These are phyloP conservation scores for Eupithecia subumbrata DNA, from an alignment of 2,888 invertebrate genomes.

Conservation along the genomic window DNA sequence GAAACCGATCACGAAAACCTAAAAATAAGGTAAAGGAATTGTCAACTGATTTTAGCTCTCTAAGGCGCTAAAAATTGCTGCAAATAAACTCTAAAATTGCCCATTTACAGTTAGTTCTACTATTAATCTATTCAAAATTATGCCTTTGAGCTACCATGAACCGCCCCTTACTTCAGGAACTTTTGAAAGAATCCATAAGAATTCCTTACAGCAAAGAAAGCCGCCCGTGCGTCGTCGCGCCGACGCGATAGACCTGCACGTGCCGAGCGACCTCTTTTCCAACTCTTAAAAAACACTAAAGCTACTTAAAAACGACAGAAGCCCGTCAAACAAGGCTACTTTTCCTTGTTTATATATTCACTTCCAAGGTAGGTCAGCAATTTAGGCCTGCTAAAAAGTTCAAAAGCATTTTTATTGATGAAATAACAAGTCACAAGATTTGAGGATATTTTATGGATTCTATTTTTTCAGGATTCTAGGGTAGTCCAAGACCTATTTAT, in stretches of 20 bases:
- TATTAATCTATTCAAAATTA: no score
- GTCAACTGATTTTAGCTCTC: no score
- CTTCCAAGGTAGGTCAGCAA: neutral
- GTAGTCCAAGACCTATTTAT: neutral
- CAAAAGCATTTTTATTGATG: neutral
- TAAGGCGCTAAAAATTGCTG: no score
- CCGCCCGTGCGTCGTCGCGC: neutral
- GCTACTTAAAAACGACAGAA: neutral
- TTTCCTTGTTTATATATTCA: neutral
- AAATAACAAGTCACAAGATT: neutral
- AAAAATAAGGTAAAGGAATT: no score
- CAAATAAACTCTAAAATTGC: no score
- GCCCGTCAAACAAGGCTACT: neutral
- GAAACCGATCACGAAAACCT: no score
- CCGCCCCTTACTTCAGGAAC: neutral
- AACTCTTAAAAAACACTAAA: neutral
- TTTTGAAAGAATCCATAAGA: neutral
- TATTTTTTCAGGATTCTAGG: neutral
- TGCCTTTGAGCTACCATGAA: no score
- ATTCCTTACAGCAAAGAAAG: neutral
- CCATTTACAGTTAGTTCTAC: no score
- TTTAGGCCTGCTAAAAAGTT: neutral
- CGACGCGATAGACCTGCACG: neutral
- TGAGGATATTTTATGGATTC: neutral
- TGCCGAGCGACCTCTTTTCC: neutral